Percentiles rank a stretch among this genome's conserved stretches.
Conservation (phyloP, 2,888 invertebrate genomes). For the Spodoptera picta region DNA sequence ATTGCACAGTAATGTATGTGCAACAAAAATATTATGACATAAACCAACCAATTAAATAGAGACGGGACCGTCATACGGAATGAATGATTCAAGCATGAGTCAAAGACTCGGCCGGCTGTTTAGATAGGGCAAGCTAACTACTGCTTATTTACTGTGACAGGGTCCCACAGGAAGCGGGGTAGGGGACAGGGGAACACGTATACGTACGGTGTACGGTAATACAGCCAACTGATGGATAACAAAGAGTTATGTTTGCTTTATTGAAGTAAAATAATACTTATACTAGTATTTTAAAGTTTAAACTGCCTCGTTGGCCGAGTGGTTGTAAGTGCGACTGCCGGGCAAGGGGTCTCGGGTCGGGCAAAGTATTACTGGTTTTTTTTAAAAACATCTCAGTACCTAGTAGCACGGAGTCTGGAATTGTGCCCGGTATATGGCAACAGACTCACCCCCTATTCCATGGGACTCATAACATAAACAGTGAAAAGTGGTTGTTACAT, state of each 20-base stretch:
- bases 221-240: background rate
- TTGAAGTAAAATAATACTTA: background rate
- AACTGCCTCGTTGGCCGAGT: too few species aligned
- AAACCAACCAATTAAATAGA: constrained; percentile 23
- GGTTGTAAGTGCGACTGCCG: too few species aligned
- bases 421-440: too few species aligned
- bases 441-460: too few species aligned
- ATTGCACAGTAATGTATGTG: constrained; percentile 6
- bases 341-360: too few species aligned
- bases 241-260: background rate
- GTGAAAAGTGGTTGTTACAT: too few species aligned
- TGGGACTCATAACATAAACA: too few species aligned
- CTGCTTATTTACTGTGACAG: constrained; percentile 76
- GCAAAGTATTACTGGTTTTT: too few species aligned
- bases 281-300: too few species aligned
- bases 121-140: constrained; percentile 69
- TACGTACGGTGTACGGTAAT: constrained; percentile 1
- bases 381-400: too few species aligned
- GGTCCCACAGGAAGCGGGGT: constrained; percentile 40
- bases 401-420: too few species aligned
- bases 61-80: constrained; percentile 15
- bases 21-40: constrained; percentile 13
- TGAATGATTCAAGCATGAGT: constrained; percentile 68
- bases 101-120: constrained; percentile 63
- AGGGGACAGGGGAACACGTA: constrained; percentile 15